phyloP scores from a whole-genome alignment of 2,888 invertebrate genomes.

The Lamellibrachia satsuma region DNA sequence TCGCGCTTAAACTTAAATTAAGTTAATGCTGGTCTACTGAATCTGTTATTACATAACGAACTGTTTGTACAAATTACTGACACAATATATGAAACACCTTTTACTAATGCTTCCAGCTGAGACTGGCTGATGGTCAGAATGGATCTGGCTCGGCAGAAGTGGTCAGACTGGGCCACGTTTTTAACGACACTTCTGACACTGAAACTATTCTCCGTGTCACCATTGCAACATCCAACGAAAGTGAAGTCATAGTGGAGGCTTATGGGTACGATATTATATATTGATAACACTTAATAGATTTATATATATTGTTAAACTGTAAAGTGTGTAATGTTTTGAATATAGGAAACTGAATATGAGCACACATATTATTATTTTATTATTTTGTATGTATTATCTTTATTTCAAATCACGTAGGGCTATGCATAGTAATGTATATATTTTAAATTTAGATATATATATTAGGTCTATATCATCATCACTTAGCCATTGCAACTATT shows the following conservation, averaged over 20 bases:
- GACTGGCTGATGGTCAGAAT: background rate
- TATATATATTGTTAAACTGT: background rate
- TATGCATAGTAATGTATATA: background rate
- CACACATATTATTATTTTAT: no score
- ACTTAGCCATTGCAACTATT: no score
- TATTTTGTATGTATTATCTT: no score
- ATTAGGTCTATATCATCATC: no score
- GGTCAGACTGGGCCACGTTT: background rate
- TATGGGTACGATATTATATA: background rate
- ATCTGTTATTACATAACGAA: background rate
- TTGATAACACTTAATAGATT: background rate
- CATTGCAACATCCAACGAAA: background rate
- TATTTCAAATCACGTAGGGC: no score
- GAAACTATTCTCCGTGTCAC: background rate
- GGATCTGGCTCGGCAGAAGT: background rate
- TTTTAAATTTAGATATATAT: background rate
- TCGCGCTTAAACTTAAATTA: no score
- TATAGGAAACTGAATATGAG: no score
- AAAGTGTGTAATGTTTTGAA: background rate
- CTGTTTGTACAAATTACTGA: background rate
- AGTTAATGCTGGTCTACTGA: no score
- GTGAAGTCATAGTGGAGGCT: background rate
- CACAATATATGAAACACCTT: background rate
- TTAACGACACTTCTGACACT: background rate
- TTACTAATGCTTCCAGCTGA: background rate